These are phyloP conservation scores for Malurus cyaneus DNA, from an alignment of 2,113 vertebrate genomes.

Conservation along the genomic window DNA sequence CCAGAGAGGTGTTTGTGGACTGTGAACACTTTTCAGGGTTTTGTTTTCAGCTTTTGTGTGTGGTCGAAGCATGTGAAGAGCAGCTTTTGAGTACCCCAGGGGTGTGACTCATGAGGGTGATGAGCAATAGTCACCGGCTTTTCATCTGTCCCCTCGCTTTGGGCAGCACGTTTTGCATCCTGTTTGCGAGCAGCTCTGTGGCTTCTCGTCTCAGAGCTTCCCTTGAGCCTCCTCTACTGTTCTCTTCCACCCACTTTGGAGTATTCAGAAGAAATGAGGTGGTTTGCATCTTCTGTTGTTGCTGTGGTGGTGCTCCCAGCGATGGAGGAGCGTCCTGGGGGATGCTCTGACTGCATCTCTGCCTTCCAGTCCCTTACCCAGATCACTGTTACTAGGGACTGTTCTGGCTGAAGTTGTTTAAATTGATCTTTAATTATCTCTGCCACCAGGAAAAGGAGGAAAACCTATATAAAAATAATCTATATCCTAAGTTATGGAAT, in stretches of 20 bases:
- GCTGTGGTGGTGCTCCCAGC: neutral
- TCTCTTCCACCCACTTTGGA: constrained; percentile 1
- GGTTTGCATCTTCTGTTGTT: neutral
- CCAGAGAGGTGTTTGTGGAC: neutral
- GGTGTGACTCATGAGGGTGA: constrained; percentile 1
- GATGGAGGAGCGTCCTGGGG: neutral
- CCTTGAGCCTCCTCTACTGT: neutral
- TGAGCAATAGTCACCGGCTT: constrained; percentile 41
- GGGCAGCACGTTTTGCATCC: constrained; percentile 36
- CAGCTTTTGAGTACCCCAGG: neutral
- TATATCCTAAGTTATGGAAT: neutral
- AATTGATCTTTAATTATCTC: neutral
- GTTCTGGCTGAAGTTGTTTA: neutral
- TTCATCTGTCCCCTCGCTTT: constrained; percentile 1
- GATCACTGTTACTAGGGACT: neutral
- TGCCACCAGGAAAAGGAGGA: neutral
- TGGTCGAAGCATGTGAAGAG: neutral
- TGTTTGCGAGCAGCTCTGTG: constrained; percentile 48
- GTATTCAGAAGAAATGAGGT: neutral
- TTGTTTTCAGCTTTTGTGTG: neutral
- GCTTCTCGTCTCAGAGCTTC: constrained; percentile 6
- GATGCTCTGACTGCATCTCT: neutral
- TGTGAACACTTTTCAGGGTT: neutral
- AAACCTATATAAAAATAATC: neutral
- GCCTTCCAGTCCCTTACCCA: neutral